Evolutionary conservation across 2,113 vertebrate genomes (phyloP), one percentile per base, ranked within the genome.

Genomic region (Ellobius talpinus): DNA sequence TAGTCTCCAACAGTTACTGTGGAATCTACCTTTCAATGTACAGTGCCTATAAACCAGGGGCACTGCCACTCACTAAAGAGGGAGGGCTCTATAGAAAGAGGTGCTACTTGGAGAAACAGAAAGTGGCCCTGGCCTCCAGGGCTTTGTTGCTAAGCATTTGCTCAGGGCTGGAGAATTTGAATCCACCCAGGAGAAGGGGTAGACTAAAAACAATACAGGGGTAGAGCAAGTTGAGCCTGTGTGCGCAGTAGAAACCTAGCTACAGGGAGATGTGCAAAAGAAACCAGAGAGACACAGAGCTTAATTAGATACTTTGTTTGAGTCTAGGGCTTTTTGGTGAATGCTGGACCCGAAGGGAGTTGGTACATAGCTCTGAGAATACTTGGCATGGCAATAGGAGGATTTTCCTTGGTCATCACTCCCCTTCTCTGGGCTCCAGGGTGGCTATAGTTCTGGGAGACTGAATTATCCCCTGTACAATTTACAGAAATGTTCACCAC

Each of bases 111-210:
- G 78, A 90, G 93, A 52, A 29, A 36, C 90, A 65, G 84, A 90
- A 91, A 95, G 31, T 63, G 66, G 77, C 81, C 61, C 72, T 95
- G 52, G 86, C 70, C 93, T 95, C 91, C 87, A 94, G 91, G 91
- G 95, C 39, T 97, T 89, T 97, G 96, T 97, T 96, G 94, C 96
- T 97, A 96, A 96, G 96, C 84, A 77, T 88, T 73, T 96, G 21
- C 70, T 36, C 36, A 70, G 84, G 72, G 50, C 58, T 95, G 68
- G 66, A 90, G 88, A 97, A 89, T 74, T 93, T 52, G 47, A 94
- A 96, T 92, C 65, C 95, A 97, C 42, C 42, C 23, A 91, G 89
- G 97, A 97, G 61, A 82, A 77, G 36, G 21, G 14, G 47, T 4
- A 47, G 74, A 78, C 91, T 97, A 92, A 97, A 91, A 96, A 94